Conservation (phyloP, 2,888 invertebrate species). For the Pseudococcus viburni region DNA sequence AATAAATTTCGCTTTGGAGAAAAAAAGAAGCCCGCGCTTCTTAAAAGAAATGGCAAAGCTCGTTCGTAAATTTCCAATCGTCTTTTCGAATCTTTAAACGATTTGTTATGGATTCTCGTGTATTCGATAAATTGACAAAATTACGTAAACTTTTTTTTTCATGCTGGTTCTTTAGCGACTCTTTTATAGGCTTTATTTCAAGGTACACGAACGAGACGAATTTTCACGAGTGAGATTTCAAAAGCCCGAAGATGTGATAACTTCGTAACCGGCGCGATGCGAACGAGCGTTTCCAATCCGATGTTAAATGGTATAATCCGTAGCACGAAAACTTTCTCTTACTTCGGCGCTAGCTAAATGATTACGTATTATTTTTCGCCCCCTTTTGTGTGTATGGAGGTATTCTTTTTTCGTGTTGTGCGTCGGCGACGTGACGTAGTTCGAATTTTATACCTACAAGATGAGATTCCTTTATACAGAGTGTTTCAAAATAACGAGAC, state of each 20-base stretch:
- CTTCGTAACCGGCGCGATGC: not conserved
- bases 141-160: constrained; percentile 41
- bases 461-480: no score
- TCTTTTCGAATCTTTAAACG: constrained; percentile 53
- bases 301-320: constrained; percentile 53
- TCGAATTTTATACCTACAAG: not conserved
- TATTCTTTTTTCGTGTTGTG: not conserved
- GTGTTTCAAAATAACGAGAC: no score
- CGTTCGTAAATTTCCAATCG: constrained; percentile 55
- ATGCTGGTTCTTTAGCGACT: not conserved
- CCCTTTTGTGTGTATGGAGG: not conserved
- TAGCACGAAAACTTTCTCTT: constrained; percentile 29
- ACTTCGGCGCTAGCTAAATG: constrained; percentile 44
- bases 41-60: constrained; percentile 49
- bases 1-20: constrained; percentile 51
- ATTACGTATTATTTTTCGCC: constrained; percentile 39
- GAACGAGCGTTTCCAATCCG: not conserved
- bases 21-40: not conserved
- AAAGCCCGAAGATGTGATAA: not conserved
- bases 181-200: constrained; percentile 40
- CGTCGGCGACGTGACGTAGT: not conserved
- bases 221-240: constrained; percentile 11
- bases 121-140: constrained; percentile 58
- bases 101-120: constrained; percentile 55
- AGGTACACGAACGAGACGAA: constrained; percentile 23